Base-by-base conservation (phyloP, 2,888 invertebrate genomes). In the Chironomus riparius region DNA sequence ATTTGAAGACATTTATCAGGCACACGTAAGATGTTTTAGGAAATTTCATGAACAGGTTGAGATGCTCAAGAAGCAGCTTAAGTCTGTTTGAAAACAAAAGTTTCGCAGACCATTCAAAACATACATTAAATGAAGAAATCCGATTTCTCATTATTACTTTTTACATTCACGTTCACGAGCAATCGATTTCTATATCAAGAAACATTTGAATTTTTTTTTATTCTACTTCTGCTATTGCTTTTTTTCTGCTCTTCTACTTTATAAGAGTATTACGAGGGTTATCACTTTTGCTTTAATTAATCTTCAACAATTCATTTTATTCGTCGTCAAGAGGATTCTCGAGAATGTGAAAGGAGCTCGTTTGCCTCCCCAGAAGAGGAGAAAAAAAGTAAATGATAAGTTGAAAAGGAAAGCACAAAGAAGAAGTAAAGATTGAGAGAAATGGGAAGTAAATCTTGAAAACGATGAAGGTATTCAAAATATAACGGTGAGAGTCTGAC, bases 271-370 rank as follows among this genome's bases (percentile, higher is more conserved):
- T 56, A 72, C 62, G 62, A 74, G 68, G 74, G 74, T 65, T 74
- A 74, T 74, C 65, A 24, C 48, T 47, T 74, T 74, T 74, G 28
- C 15, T 38, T 68, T 61, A 74, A 74, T 74, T 74, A 74, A 74
- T 74, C 74, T 74, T 74, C 68, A 74, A 74, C 65, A 65, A 65
- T 65, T 13, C 24, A 24, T 65, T 65, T 65, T 65, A 21, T 24
- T 65, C 65, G 65, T 70, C 70, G 21, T 47, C 13, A 70, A 47
- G 70, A 48, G n/a, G n/a, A n/a, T 21, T 70, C 24, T 13, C 24
- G 38, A 38, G 38, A 15, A 24, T 21, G 70, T 18, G 18, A 70
- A 38, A 70, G 22, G 38, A 48, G 62, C 21, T 38, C 38, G 38
- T 38, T 38, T n/a, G 3, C 38, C 38, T 13, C 65, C 21, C 24